Conservation (phyloP, 2,888 invertebrate genomes). For the Acleris holmiana region DNA sequence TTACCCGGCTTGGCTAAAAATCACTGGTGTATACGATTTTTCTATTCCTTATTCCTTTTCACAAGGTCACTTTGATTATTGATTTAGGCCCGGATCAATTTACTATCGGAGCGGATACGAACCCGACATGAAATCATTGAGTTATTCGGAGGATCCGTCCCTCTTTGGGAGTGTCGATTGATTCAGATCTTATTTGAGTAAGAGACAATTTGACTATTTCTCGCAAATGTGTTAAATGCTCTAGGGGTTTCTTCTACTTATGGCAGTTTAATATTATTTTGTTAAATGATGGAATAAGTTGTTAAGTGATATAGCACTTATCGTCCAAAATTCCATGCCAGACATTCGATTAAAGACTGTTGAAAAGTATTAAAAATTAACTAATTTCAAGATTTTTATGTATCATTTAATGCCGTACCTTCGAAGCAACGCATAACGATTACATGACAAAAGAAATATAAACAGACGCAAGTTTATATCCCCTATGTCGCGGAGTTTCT, state of each 20-base stretch:
- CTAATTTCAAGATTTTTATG: no score
- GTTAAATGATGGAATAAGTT: neutral
- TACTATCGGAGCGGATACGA: constrained; percentile 6
- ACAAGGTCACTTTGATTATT: constrained; percentile 19
- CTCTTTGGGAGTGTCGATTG: constrained; percentile 12
- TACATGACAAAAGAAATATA: constrained; percentile 15
- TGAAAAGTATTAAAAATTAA: no score
- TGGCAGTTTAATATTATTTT: no score
- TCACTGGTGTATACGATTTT: neutral
- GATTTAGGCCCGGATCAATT: constrained; percentile 26
- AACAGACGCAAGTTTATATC: constrained; percentile 14
- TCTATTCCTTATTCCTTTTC: constrained; percentile 29
- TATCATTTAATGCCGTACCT: no score
- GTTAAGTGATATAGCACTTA: neutral
- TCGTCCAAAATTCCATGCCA: no score
- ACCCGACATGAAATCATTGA: constrained; percentile 21
- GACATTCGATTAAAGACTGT: neutral
- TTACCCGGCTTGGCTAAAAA: no score
- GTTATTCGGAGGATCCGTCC: constrained; percentile 12
- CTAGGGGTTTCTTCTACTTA: neutral
- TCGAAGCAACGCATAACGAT: constrained; percentile 4
- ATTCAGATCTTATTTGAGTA: constrained; percentile 8
- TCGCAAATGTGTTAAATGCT: neutral
- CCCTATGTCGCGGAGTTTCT: constrained; percentile 14
- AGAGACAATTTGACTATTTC: neutral